These are phyloP conservation scores for Drosophila recens DNA, from an alignment of 2,888 invertebrate genomes.

Conservation along the genomic window DNA sequence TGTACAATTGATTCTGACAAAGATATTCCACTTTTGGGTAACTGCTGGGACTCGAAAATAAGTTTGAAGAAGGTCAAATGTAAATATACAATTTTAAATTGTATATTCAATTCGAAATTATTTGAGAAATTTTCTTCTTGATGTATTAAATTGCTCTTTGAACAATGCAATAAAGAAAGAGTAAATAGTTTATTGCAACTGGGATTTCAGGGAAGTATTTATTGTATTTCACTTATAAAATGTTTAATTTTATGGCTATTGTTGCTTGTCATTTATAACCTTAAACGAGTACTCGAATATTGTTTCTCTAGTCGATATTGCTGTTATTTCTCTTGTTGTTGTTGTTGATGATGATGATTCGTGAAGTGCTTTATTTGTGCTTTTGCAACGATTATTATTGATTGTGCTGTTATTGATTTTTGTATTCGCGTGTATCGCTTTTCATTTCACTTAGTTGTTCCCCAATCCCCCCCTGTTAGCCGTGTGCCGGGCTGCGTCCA, in stretches of 20 bases:
- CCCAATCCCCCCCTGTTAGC: neutral
- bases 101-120: too few relatives aligned
- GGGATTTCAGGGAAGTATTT: slow-evolving; percentile 19
- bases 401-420: slow-evolving; percentile 61
- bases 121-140: neutral
- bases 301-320: slow-evolving; percentile 7
- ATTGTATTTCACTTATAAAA: slow-evolving; percentile 7
- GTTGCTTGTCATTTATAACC: slow-evolving; percentile 17
- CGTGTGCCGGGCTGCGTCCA: slow-evolving; percentile 12
- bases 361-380: slow-evolving; percentile 62
- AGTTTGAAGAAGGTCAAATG: neutral
- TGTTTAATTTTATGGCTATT: slow-evolving; percentile 18
- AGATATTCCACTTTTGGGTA: too few relatives aligned
- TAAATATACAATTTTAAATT: too few relatives aligned
- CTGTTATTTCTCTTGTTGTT: slow-evolving; percentile 9
- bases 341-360: slow-evolving; percentile 20
- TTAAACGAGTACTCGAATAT: slow-evolving; percentile 28
- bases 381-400: slow-evolving; percentile 60
- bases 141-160: neutral
- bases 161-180: slow-evolving; percentile 1
- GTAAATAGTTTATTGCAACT: slow-evolving; percentile 15
- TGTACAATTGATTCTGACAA: too few relatives aligned
- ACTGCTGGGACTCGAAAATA: neutral
- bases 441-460: slow-evolving; percentile 32
- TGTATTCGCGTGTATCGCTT: slow-evolving; percentile 42